phyloP scores from a whole-genome alignment of 1,140 invertebrate genomes.

The Plodia interpunctella region DNA sequence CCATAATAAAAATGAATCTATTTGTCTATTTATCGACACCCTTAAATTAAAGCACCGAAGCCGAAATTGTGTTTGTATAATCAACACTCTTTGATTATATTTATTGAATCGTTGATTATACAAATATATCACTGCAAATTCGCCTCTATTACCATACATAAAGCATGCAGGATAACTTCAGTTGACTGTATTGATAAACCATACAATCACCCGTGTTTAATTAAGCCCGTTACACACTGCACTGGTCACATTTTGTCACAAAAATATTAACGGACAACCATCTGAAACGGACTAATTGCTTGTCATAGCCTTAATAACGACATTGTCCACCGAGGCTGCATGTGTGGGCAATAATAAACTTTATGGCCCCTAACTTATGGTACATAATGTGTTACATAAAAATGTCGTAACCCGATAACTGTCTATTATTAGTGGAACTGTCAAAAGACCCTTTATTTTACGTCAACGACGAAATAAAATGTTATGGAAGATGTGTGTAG shows the following conservation, averaged over 20 bases:
- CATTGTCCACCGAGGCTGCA: slow-evolving; percentile 1
- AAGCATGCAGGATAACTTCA: neutral
- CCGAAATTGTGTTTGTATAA: too few relatives aligned
- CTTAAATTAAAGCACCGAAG: too few relatives aligned
- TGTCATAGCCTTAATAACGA: slow-evolving; percentile 8
- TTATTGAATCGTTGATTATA: too few relatives aligned
- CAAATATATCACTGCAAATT: too few relatives aligned
- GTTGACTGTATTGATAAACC: neutral
- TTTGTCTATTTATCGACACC: too few relatives aligned
- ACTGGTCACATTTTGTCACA: slow-evolving; percentile 6
- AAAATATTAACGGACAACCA: slow-evolving; percentile 2
- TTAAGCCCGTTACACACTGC: neutral
- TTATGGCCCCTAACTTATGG: neutral
- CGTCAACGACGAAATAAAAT: neutral
- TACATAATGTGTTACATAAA: slow-evolving; percentile 3
- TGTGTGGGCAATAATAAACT: slow-evolving; percentile 4
- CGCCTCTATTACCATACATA: neutral
- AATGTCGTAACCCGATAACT: slow-evolving; percentile 1
- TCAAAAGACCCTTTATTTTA: slow-evolving; percentile 4
- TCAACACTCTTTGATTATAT: too few relatives aligned
- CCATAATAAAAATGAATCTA: too few relatives aligned
- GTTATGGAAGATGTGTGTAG: neutral
- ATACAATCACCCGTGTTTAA: neutral
- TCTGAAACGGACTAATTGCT: slow-evolving; percentile 3
- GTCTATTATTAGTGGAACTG: neutral